A percentile compares a stretch with the other conserved stretches of the same genome.
phyloP scores from a whole-genome alignment of 2,888 invertebrate genomes.

The Megastigmus dorsalis region DNA sequence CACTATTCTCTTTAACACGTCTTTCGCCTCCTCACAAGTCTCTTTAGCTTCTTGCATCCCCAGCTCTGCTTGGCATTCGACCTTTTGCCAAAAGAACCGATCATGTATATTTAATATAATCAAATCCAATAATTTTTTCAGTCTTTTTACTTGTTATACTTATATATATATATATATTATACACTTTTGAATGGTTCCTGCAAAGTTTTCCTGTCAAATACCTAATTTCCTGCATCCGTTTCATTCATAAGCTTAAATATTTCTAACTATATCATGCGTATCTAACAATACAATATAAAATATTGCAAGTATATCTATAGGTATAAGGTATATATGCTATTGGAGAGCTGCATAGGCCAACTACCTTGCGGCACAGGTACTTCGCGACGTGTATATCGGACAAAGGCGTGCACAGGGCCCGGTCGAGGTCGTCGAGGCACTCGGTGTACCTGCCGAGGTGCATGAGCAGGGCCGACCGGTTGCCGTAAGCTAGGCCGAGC shows the following conservation, averaged over 20 bases:
- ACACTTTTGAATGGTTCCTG: too few relatives aligned
- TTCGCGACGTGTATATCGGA: not conserved
- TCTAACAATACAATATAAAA: not conserved
- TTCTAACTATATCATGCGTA: too few relatives aligned
- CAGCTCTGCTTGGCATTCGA: constrained; percentile 44
- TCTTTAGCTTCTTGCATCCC: constrained; percentile 19
- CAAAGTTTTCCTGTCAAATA: too few relatives aligned
- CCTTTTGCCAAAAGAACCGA: too few relatives aligned
- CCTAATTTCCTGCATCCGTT: too few relatives aligned
- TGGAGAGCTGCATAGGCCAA: too few relatives aligned
- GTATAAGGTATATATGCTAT: too few relatives aligned
- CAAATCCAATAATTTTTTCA: not conserved
- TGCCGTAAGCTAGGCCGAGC: constrained; percentile 36
- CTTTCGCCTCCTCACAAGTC: constrained; percentile 32
- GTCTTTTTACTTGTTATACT: not conserved
- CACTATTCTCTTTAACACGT: not conserved
- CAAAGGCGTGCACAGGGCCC: not conserved
- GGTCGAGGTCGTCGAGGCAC: constrained; percentile 15
- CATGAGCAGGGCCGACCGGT: constrained; percentile 35
- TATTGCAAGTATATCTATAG: too few relatives aligned
- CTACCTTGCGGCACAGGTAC: constrained; percentile 40
- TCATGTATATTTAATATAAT: too few relatives aligned
- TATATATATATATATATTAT: too few relatives aligned
- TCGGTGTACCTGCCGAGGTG: constrained; percentile 30
- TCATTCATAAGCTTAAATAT: too few relatives aligned